These are phyloP conservation scores for Mimas tiliae DNA, from an alignment of 2,888 invertebrate species.

Conservation along the genomic window DNA sequence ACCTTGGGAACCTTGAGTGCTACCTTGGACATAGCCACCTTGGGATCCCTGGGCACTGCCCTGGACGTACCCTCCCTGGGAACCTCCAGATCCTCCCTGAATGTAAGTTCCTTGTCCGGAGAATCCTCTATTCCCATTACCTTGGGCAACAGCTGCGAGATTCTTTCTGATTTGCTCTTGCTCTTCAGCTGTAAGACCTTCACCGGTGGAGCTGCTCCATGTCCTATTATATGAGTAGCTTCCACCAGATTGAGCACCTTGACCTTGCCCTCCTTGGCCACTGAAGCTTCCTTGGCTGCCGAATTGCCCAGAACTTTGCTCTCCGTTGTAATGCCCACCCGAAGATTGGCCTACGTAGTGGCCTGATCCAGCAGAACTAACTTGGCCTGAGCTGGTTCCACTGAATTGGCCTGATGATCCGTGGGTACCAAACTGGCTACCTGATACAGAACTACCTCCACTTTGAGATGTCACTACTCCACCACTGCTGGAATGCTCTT, in stretches of 20 bases:
- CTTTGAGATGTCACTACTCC: constrained; percentile 39
- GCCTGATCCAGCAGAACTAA: constrained; percentile 32
- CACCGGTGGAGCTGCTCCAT: constrained; percentile 54
- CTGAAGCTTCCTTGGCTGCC: constrained; percentile 40
- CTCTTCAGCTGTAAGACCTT: constrained; percentile 61
- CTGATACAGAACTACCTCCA: constrained; percentile 34
- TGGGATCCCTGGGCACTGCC: constrained; percentile 32
- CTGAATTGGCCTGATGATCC: constrained; percentile 33
- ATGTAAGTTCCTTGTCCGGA: constrained; percentile 24
- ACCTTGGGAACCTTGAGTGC: constrained; percentile 34
- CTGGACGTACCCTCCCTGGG: neutral
- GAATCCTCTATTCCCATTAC: constrained; percentile 33
- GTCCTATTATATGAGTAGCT: constrained; percentile 51
- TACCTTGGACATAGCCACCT: constrained; percentile 35
- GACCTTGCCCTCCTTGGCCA: constrained; percentile 32
- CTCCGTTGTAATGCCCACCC: constrained; percentile 35
- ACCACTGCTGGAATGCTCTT: constrained; percentile 43
- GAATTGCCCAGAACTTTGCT: constrained; percentile 37
- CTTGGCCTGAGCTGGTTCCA: constrained; percentile 32
- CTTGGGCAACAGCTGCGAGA: constrained; percentile 50
- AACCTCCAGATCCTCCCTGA: constrained; percentile 9
- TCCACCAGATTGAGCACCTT: constrained; percentile 29
- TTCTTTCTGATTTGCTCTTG: constrained; percentile 62
- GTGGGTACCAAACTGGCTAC: constrained; percentile 29
- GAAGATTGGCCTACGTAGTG: constrained; percentile 40